Conservation (phyloP, 1,140 invertebrate genomes). For the Heliconius nattereri region DNA sequence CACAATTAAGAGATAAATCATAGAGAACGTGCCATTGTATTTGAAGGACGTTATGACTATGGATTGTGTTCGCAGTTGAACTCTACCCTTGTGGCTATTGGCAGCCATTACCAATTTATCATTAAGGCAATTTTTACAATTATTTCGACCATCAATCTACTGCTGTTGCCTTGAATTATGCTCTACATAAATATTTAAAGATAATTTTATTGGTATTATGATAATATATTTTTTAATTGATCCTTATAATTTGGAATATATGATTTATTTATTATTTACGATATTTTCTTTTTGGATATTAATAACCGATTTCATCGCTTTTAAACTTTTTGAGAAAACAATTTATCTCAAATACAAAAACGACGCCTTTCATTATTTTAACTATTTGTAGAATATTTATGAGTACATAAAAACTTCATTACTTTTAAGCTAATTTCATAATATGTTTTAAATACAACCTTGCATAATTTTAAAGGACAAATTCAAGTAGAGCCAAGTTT, state of each 20-base stretch:
- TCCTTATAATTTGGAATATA: background rate
- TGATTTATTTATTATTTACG: background rate
- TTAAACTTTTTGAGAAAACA: background rate
- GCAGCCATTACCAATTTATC: constrained; percentile 80
- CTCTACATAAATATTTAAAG: constrained; percentile 57
- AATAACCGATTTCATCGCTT: background rate
- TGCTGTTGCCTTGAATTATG: constrained; percentile 42
- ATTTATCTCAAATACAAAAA: too few species aligned
- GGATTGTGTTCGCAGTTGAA: constrained; percentile 56
- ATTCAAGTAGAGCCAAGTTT: constrained; percentile 58
- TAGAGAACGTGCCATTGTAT: constrained; percentile 68
- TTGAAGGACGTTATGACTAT: constrained; percentile 76
- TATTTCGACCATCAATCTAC: constrained; percentile 50
- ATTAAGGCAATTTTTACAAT: constrained; percentile 81
- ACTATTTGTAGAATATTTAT: background rate
- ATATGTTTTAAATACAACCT: background rate
- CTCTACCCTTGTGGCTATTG: constrained; percentile 67
- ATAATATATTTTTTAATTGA: background rate
- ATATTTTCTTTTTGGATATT: background rate
- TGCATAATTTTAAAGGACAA: background rate
- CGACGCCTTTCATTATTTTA: background rate
- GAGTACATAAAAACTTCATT: background rate
- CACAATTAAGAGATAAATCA: constrained; percentile 78
- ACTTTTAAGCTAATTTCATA: background rate
- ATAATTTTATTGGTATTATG: background rate